These are phyloP conservation scores for Epinephelus awoara DNA, from an alignment of 2,797 vertebrate species.

Conservation along the genomic window DNA sequence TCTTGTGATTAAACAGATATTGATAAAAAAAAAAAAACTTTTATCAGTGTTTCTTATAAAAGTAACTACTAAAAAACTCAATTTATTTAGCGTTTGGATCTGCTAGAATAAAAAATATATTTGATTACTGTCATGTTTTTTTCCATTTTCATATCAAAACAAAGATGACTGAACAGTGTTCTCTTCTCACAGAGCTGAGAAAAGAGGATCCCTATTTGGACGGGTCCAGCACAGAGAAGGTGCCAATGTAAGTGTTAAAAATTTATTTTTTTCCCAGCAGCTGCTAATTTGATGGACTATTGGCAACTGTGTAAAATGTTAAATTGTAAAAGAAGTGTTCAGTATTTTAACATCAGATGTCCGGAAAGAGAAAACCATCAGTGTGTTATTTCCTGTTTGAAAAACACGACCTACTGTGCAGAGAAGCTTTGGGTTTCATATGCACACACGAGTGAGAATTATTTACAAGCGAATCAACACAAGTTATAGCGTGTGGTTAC, in stretches of 20 bases:
- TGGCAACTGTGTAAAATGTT: not conserved
- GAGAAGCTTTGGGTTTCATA: not conserved
- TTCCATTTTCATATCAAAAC: not conserved
- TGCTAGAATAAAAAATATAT: not conserved
- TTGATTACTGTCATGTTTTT: not conserved
- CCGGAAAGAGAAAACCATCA: not conserved
- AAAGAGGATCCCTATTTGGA: conserved; percentile 82
- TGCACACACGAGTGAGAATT: not conserved
- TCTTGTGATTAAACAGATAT: not conserved
- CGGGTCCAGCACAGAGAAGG: conserved; percentile 77
- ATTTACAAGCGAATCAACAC: too few species aligned
- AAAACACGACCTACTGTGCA: not conserved
- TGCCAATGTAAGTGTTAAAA: conserved; percentile 84
- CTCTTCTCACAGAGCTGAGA: conserved; percentile 57
- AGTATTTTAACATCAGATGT: not conserved
- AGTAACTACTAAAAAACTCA: not conserved
- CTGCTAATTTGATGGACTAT: not conserved
- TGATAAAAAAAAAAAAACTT: not conserved
- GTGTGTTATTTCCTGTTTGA: conserved; percentile 7
- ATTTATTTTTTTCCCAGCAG: not conserved
- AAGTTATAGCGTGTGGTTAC: not conserved
- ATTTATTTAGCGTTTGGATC: not conserved
- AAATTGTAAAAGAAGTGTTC: not conserved
- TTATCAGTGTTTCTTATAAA: not conserved
- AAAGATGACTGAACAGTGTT: not conserved